Conservation (phyloP, 2,797 vertebrate species). For the Hemitrygon akajei region DNA sequence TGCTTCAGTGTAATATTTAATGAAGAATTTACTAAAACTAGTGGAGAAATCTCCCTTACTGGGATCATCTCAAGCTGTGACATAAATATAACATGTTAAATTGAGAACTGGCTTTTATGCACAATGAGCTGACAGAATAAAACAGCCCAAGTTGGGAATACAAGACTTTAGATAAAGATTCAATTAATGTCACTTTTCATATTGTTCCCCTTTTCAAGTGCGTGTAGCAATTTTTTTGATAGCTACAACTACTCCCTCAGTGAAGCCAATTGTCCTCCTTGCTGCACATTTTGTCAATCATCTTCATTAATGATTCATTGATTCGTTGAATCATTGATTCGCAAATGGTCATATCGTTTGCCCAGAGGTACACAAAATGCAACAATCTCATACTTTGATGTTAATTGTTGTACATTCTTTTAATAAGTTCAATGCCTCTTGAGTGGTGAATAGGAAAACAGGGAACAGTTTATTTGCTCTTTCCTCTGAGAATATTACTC, state of each 20-base stretch:
- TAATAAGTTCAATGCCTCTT: neutral
- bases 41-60: neutral
- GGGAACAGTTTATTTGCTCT: neutral
- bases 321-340: neutral
- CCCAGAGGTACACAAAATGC: too few species aligned
- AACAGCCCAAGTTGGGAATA: neutral
- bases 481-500: neutral
- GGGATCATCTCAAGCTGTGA: neutral
- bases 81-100: neutral
- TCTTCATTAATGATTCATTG: neutral
- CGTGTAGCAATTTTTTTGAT: neutral
- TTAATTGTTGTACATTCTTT: neutral
- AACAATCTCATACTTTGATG: neutral
- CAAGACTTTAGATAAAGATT: neutral
- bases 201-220: neutral
- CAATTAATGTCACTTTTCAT: neutral
- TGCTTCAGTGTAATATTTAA: neutral
- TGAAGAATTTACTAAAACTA: neutral
- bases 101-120: neutral
- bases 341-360: neutral
- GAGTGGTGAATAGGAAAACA: neutral
- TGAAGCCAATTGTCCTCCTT: neutral
- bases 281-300: neutral
- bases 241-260: neutral
- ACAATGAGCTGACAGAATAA: neutral